Base-by-base conservation (phyloP, 2,113 vertebrate genomes). In the Lontra canadensis region DNA sequence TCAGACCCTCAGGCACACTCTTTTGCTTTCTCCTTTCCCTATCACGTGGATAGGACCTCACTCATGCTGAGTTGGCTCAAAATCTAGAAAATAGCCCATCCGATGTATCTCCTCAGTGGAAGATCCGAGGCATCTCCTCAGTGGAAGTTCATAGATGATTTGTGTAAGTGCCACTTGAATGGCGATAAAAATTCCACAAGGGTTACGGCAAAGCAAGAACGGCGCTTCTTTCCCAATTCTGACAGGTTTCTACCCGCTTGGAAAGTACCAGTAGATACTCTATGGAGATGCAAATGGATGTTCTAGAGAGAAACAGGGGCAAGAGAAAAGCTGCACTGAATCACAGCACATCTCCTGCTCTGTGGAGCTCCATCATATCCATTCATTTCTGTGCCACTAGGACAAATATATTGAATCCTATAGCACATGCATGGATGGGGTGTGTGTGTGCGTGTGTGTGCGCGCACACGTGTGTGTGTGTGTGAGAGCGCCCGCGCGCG, bases 1-100 rank as follows among this genome's bases (percentile, higher is more conserved):
- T n/a, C 13, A 52, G 47, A 42, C 7, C 34, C 17, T 3, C 0
- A 0, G 7, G 6, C 14, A 42, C 9, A 2, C 0, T 7, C 39
- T 83, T n/a, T 65, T n/a, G 31, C 7, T 49, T 71, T 79, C 26
- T 47, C 39, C n/a, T 44, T 7, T 87, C 29, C 21, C 0, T 11
- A 17, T 36, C 6, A 0, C 3, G 34, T 47, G 67, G 6, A 31
- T 17, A 25, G 15, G 61, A 21, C 36, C 14, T 74, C 7, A 20
- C 36, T 80, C 4, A 3, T 11, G 34, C 6, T 34, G 36, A 42
- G 1, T 1, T 6, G 17, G 7, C n/a, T 86, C 63, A 31, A 59
- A 36, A 39, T 9, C 11, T 20, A 47, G 47, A 39, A 36, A 5
- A 36, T 13, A 14, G 39, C 6, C 14, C 8, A 36, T 39, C 3